Base-by-base conservation (phyloP, 2,888 invertebrate genomes). In the Sisyra terminalis region DNA sequence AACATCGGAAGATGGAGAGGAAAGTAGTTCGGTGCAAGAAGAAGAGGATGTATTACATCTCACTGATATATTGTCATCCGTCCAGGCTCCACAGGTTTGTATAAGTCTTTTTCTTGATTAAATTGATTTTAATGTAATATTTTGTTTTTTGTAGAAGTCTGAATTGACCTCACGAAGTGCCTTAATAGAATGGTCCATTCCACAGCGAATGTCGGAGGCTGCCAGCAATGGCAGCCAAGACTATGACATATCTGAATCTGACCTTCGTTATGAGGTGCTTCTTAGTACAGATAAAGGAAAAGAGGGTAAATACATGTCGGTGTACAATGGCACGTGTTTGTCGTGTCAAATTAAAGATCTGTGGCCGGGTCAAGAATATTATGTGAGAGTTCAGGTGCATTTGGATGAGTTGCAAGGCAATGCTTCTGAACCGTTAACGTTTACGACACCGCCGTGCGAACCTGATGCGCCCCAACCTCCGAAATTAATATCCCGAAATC, bases 331-430 rank as follows among this genome's bases (percentile, higher is more conserved):
- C 38, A 67, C 73, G 49, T 79, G 81, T 24, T 69, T 79, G 44
- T 79, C 81, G 36, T 82, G 85, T 64, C 74, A 81, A 52, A 78
- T 90, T 47, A 78, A 84, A 59, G 87, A 89, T 62, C 66, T 90
- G 53, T 75, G 79, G 58, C 89, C 90, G 10, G 86, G 85, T n/a
- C 81, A 83, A 57, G 85, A 86, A 57, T 90, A 89, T 64, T 76
- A 80, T 46, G 79, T 89, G 50, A 80, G 84, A 54, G 67, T 84
- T 49, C 81, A 81, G 61, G 83, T 85, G 51, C 75, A 79, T 53
- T 64, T 82, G 48, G 83, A 86, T 49, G 78, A 77, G 55, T 57
- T 80, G 47, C 75, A 77, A 48, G 87, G 87, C 41, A 72, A 75
- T 31, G 75, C 80, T 7, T 83, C 84, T 46, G 81, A 82, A 55